Evolutionary conservation across 2,113 vertebrate species (phyloP).

Genomic region (Trematomus loennbergii): DNA sequence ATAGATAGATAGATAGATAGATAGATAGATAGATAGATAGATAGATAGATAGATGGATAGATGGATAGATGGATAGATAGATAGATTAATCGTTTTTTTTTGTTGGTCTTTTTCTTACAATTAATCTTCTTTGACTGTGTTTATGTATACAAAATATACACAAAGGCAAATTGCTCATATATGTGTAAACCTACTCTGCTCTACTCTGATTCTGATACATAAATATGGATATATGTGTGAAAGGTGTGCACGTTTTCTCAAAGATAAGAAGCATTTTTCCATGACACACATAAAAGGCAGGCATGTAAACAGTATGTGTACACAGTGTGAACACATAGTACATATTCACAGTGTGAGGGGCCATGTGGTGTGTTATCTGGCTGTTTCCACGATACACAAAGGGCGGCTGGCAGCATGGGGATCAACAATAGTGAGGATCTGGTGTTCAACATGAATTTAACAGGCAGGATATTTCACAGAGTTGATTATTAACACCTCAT

Average conservation of each 20-base stretch:
- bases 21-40: no score
- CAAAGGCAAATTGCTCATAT: no score
- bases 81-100: no score
- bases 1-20: no score
- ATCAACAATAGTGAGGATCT: background rate
- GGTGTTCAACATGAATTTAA: constrained; percentile 16
- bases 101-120: no score
- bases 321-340: background rate
- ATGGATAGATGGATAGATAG: no score
- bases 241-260: constrained; percentile 58
- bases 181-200: no score
- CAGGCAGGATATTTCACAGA: background rate
- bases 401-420: constrained; percentile 3
- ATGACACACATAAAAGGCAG: constrained; percentile 17
- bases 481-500: constrained; percentile 59
- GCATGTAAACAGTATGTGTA: constrained; percentile 23
- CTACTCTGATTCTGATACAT: background rate
- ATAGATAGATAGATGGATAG: no score
- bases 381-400: constrained; percentile 52
- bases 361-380: constrained; percentile 53
- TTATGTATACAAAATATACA: no score
- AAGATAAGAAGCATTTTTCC: constrained; percentile 38
- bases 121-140: no score
- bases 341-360: background rate
- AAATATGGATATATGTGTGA: constrained; percentile 44